phyloP scores from a whole-genome alignment of 2,797 vertebrate genomes.

The Echeneis naucrates region DNA sequence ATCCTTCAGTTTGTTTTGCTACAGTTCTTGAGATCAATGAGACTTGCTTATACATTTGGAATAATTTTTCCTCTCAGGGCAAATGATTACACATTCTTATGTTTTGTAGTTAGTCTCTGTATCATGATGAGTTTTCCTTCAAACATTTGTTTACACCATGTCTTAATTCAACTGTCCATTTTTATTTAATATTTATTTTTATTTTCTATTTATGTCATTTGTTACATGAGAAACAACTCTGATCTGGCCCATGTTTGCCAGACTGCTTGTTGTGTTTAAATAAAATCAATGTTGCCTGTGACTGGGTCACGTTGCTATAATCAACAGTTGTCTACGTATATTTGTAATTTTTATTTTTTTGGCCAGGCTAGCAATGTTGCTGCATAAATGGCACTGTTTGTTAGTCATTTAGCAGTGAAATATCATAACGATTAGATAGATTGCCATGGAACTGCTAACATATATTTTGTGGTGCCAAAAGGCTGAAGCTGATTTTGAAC shows the following conservation, averaged over 20 bases:
- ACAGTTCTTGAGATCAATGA: constrained; percentile 44
- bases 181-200: constrained; percentile 90
- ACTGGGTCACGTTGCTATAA: constrained; percentile 24
- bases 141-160: constrained; percentile 74
- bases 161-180: constrained; percentile 76
- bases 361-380: not conserved
- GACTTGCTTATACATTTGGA: constrained; percentile 55
- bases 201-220: constrained; percentile 84
- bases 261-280: constrained; percentile 66
- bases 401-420: not conserved
- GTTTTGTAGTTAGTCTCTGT: constrained; percentile 57
- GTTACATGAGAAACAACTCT: constrained; percentile 60
- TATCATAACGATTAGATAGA: not conserved
- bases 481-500: too few relatives aligned
- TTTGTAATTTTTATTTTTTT: constrained; percentile 14
- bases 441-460: too few relatives aligned
- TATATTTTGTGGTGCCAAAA: too few relatives aligned
- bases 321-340: not conserved
- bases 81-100: constrained; percentile 66
- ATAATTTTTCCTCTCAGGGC: constrained; percentile 78
- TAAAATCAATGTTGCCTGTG: constrained; percentile 71
- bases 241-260: constrained; percentile 57
- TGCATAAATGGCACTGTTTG: not conserved
- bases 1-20: constrained; percentile 54
- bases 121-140: constrained; percentile 43